Base-by-base conservation (phyloP, 2,797 vertebrate species). In the Falco naumanni region DNA sequence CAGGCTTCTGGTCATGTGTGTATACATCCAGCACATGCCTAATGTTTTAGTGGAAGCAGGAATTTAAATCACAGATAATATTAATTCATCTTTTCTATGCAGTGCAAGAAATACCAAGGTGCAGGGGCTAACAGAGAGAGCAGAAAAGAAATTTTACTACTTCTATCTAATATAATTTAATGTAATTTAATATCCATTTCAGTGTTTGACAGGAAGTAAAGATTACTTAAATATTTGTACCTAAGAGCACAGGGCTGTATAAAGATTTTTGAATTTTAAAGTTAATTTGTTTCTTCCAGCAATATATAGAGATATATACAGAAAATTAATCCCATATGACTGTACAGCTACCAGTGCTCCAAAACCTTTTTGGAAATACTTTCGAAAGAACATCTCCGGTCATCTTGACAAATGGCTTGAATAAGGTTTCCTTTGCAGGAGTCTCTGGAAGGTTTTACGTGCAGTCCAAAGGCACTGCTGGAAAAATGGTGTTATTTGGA, bases 261-360 rank as follows among this genome's bases (percentile, higher is more conserved):
- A 94, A 96, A 96, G 93, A 89, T 91, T 93, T 97, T 96, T 91
- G 71, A 76, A 86, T 95, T 97, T 89, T 91, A 78, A 93, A 86
- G 69, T 91, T 91, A 94, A 95, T 94, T 91, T 89, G 85, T 97
- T 96, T 95, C 68, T 95, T 81, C 70, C 56, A 95, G 53, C n/a
- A 51, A 75, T 96, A 64, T 31, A 54, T 81, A 91, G 90, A 92
- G 84, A 89, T 45, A 88, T 84, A 90, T 76, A 92, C 66, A 96
- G 88, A 97, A 95, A 97, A 96, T 96, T 66, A 96, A 86, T 97
- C 80, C 95, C 95, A 97, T 53, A 90, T 95, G 96, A 96, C 86
- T 76, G 39, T 92, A 63, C 24, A 95, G 75, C 96, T 95, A 84
- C 93, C 48, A 90, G 41, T 31, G 63, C 80, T 93, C 72, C 83